These are phyloP conservation scores for Cactoblastis cactorum DNA, from an alignment of 2,888 invertebrate species.

Conservation along the genomic window DNA sequence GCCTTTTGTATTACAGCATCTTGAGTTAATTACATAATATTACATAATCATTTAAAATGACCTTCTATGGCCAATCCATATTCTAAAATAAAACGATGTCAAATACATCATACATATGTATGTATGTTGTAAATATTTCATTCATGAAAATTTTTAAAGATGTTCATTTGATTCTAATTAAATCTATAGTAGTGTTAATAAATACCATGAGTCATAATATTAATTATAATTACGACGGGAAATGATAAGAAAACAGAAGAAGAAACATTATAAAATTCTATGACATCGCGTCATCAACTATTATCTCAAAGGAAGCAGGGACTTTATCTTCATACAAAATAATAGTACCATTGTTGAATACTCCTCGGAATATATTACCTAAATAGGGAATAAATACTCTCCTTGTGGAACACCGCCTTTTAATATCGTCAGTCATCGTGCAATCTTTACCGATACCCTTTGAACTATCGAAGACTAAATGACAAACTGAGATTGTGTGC, in stretches of 20 bases:
- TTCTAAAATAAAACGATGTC: too few relatives aligned
- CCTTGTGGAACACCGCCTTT: conserved; percentile 31
- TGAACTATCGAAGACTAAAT: conserved; percentile 41
- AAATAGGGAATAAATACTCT: conserved; percentile 21
- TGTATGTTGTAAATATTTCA: too few relatives aligned
- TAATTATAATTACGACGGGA: neutral
- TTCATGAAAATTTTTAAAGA: too few relatives aligned
- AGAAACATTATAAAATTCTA: conserved; percentile 3
- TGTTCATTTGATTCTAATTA: too few relatives aligned
- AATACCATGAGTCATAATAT: neutral
- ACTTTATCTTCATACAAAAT: conserved; percentile 2
- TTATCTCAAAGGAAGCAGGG: conserved; percentile 13
- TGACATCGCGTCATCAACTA: neutral
- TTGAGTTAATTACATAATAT: neutral
- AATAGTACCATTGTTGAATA: conserved; percentile 19
- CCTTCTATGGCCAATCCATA: too few relatives aligned
- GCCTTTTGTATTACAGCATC: neutral
- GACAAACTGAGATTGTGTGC: conserved; percentile 33
- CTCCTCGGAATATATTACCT: conserved; percentile 16
- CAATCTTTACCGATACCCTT: conserved; percentile 50
- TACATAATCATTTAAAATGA: neutral
- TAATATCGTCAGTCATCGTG: conserved; percentile 29
- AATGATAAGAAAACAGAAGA: neutral
- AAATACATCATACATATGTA: too few relatives aligned
- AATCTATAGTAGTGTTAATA: too few relatives aligned